Base-by-base conservation (phyloP, 2,888 invertebrate species). In the Drosophila incognita region DNA sequence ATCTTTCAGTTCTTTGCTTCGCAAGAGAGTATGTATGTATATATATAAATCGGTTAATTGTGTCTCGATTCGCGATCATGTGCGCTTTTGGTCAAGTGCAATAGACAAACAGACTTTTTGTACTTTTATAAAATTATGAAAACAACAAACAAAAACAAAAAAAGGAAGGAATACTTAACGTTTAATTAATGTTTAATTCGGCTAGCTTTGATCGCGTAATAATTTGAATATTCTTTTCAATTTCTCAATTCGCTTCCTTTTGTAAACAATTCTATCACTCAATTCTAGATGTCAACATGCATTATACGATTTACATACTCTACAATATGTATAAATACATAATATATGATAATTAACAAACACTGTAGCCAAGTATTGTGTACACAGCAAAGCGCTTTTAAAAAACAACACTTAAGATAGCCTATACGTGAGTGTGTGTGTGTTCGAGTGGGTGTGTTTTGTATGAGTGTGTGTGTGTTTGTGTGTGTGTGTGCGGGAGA, bases 271-370 rank as follows among this genome's bases (percentile, higher is more conserved):
- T 82, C 78, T 61, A 64, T 35, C 69, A 85, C 73, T 70, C 74
- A 80, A 89, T 81, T 84, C 89, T 84, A 83, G 70, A 80, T 90
- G 90, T 85, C 83, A 86, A 85, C 80, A 81, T 78, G 78, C 89
- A 90, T 83, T 57, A 82, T 61, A 56, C 56, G 27, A 75, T 46
- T 69, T 65, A 76, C 79, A 79, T 80, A 80, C 67, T 82, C 71
- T 69, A 69, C 57, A 80, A 72, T 60, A 79, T 71, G 80, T 86
- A 81, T 59, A 64, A 35, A 69, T 64, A 75, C 63, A 66, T 63
- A 59, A 62, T 29, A 56, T 64, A 72, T 51, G 79, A 77, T 80
- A 77, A 69, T 59, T 67, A 74, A 58, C 24, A 53, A 54, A 61
- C 60, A 79, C 64, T 75, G 72, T 79, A 79, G 79, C 69, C 69